These are phyloP conservation scores for Spisula solida DNA, from an alignment of 2,888 invertebrate genomes.

Conservation along the genomic window DNA sequence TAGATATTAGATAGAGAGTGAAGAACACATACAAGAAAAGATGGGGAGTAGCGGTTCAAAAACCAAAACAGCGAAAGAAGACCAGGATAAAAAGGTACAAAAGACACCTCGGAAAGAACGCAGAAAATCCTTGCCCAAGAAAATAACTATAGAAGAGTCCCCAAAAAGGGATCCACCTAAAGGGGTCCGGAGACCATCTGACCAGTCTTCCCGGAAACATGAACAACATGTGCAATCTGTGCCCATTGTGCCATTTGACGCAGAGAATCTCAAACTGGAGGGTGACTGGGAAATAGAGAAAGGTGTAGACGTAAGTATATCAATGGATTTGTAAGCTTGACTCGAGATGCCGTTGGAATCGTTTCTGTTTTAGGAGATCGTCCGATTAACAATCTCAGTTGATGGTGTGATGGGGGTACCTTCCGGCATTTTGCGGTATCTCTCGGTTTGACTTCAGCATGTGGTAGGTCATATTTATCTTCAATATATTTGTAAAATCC, in stretches of 20 bases:
- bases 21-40: not conserved
- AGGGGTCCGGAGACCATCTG: slow-evolving; percentile 46
- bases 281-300: slow-evolving; percentile 73
- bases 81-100: not conserved
- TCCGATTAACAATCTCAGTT: no score
- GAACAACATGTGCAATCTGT: not conserved
- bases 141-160: not conserved
- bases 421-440: no score
- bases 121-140: not conserved
- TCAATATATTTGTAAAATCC: no score
- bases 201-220: not conserved
- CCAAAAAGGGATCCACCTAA: slow-evolving; percentile 52
- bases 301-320: slow-evolving; percentile 63
- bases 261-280: slow-evolving; percentile 54
- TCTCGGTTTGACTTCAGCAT: no score
- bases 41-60: slow-evolving; percentile 32
- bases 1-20: not conserved
- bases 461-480: no score
- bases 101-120: not conserved
- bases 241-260: slow-evolving; percentile 46
- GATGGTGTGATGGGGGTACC: no score
- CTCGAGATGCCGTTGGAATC: no score
- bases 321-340: no score
- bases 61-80: not conserved
- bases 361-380: no score